These are phyloP conservation scores for Amazonetta brasiliensis DNA, from an alignment of 2,797 vertebrate genomes.

Conservation along the genomic window DNA sequence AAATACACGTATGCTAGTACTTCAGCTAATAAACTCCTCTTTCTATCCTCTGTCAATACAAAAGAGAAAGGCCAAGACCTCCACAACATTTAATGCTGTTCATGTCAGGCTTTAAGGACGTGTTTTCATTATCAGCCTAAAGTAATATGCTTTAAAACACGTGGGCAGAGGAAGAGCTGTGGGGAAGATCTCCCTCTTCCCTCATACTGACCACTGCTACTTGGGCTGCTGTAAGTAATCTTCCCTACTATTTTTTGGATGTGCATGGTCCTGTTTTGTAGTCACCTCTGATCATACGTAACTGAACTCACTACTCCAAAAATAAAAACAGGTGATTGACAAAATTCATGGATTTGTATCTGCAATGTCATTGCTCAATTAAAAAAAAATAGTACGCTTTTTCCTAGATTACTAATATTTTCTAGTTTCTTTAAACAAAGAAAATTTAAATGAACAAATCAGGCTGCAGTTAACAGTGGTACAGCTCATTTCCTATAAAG, in stretches of 20 bases:
- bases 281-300: background rate
- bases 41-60: background rate
- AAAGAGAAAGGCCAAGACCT: background rate
- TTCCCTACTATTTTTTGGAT: background rate
- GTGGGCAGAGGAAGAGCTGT: background rate
- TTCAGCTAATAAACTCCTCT: background rate
- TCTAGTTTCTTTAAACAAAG: background rate
- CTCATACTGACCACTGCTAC: background rate
- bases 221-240: background rate
- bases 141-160: background rate
- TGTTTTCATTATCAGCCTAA: background rate
- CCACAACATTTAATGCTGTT: background rate
- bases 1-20: background rate
- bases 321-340: background rate
- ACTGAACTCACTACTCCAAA: background rate
- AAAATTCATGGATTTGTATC: background rate
- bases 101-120: background rate
- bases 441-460: background rate
- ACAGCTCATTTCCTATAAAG: background rate
- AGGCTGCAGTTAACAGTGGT: background rate
- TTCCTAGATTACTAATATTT: background rate
- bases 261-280: background rate
- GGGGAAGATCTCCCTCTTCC: background rate
- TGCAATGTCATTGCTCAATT: background rate
- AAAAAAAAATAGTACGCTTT: background rate